Conservation (phyloP, 2,888 invertebrate species). For the Octodonta nipae region DNA sequence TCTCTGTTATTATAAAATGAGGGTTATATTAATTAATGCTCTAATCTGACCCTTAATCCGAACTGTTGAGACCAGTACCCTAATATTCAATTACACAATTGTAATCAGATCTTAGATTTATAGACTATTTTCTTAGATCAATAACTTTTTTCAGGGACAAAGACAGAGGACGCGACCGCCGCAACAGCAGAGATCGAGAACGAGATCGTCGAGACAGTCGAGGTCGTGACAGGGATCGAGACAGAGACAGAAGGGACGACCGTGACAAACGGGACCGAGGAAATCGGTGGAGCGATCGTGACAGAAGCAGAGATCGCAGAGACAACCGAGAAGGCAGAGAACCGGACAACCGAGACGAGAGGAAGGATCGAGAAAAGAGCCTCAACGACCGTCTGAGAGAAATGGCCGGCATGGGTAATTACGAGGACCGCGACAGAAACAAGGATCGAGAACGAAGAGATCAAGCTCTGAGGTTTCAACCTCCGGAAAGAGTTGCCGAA, state of each 20-base stretch:
- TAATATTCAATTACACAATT: no score
- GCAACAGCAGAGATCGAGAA: constrained; percentile 17
- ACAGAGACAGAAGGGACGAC: constrained; percentile 20
- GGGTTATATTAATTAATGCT: no score
- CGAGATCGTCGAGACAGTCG: constrained; percentile 14
- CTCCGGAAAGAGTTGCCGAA: neutral
- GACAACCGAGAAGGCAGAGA: constrained; percentile 7
- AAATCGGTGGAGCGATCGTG: constrained; percentile 29
- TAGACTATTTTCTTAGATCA: no score
- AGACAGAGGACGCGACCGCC: constrained; percentile 16
- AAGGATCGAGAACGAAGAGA: constrained; percentile 6
- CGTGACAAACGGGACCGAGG: constrained; percentile 18
- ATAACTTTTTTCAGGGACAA: constrained; percentile 10
- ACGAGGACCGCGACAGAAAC: constrained; percentile 8
- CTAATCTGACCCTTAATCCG: no score
- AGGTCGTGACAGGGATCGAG: constrained; percentile 7
- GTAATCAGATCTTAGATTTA: no score
- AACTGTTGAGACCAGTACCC: no score
- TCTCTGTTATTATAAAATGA: no score
- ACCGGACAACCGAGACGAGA: constrained; percentile 12
- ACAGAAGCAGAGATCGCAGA: constrained; percentile 12
- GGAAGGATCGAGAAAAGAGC: constrained; percentile 24
- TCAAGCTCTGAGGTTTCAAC: constrained; percentile 2
- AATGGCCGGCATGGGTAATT: constrained; percentile 24
- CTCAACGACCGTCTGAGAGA: constrained; percentile 27